These are phyloP conservation scores for Thinocorus orbignyianus DNA, from an alignment of 2,113 vertebrate species.

Conservation along the genomic window DNA sequence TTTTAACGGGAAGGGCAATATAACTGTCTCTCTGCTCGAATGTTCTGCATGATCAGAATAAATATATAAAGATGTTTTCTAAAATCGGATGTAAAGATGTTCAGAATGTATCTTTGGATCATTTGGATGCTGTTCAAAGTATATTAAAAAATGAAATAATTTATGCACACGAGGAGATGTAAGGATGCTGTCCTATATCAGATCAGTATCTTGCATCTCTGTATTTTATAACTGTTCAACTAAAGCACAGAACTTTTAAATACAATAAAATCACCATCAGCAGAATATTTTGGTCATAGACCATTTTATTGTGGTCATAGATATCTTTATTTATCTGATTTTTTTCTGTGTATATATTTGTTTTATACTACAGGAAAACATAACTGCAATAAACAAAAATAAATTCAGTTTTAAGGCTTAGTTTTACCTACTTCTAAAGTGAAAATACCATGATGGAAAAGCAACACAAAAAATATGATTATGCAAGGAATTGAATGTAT, in stretches of 20 bases:
- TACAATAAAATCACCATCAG: accelerated
- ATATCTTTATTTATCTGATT: neutral
- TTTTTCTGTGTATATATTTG: neutral
- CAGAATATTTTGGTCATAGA: neutral
- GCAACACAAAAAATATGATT: neutral
- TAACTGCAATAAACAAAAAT: neutral
- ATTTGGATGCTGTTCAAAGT: neutral
- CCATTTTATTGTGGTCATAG: neutral
- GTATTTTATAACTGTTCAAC: neutral
- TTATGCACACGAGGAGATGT: neutral
- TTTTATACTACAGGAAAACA: neutral
- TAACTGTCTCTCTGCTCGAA: neutral
- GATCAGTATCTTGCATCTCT: neutral
- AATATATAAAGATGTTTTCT: neutral
- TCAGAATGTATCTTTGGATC: neutral
- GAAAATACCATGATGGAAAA: neutral
- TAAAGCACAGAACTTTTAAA: neutral
- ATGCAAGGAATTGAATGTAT: neutral
- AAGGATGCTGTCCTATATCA: neutral
- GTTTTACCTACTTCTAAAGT: neutral
- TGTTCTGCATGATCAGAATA: neutral
- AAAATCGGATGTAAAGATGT: neutral
- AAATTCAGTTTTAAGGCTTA: neutral
- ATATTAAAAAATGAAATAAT: neutral
- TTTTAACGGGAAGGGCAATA: neutral